phyloP scores from a whole-genome alignment of 2,888 invertebrate species.

The Anoplius nigerrimus region DNA sequence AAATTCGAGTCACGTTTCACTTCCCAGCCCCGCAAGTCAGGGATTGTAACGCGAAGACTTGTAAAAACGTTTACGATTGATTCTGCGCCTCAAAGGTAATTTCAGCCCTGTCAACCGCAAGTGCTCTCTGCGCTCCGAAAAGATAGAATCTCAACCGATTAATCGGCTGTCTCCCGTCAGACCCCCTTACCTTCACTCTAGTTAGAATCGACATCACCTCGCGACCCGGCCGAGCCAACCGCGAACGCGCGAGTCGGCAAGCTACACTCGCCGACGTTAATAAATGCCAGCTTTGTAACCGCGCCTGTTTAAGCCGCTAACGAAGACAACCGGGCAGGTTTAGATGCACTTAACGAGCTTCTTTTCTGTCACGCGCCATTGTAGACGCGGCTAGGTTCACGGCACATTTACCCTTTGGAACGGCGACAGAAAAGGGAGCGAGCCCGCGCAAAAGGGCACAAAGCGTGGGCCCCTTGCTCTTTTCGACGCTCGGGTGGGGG shows the following conservation, averaged over 20 bases:
- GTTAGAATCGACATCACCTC: no score
- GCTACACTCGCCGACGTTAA: no score
- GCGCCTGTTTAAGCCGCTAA: slow-evolving; percentile 13
- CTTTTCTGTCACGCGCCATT: slow-evolving; percentile 11
- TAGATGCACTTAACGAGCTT: slow-evolving; percentile 30
- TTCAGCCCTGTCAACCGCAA: no score
- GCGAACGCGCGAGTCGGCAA: no score
- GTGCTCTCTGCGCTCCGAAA: no score
- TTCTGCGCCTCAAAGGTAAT: no score
- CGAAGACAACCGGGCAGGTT: slow-evolving; percentile 12
- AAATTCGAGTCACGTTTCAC: slow-evolving; percentile 36
- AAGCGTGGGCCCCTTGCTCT: slow-evolving; percentile 9
- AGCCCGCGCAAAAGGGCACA: slow-evolving; percentile 9
- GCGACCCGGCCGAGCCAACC: no score
- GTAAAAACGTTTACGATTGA: no score
- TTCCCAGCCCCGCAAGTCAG: slow-evolving; percentile 21
- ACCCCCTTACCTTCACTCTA: no score
- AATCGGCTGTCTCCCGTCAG: no score
- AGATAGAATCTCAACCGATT: no score
- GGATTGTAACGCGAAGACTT: background rate
- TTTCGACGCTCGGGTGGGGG: slow-evolving; percentile 20
- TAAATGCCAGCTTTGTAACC: slow-evolving; percentile 6
- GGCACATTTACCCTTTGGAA: slow-evolving; percentile 25
- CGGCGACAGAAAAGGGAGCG: slow-evolving; percentile 6
- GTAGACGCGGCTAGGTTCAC: slow-evolving; percentile 15